phyloP scores from a whole-genome alignment of 2,113 vertebrate genomes.

The Nanorana parkeri region DNA sequence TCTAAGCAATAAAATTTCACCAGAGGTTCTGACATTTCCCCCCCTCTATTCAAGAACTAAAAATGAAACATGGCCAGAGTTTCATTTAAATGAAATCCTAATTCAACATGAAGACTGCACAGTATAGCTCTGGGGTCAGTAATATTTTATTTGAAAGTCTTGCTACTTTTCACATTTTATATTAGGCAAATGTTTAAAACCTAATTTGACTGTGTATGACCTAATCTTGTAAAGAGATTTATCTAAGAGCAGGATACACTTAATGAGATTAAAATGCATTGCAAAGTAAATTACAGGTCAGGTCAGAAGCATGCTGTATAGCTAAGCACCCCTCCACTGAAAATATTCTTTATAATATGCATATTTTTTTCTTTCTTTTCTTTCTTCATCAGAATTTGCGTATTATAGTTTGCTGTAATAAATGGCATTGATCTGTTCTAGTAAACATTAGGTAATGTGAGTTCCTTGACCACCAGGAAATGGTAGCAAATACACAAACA shows the following conservation, averaged over 20 bases:
- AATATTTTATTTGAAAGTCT: constrained; percentile 68
- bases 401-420: too few species aligned
- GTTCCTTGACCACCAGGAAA: background rate
- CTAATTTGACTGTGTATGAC: constrained; percentile 72
- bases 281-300: constrained; percentile 74
- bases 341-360: constrained; percentile 59
- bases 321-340: constrained; percentile 73
- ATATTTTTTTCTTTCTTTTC: constrained; percentile 53
- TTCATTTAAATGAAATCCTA: too few species aligned
- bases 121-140: constrained; percentile 62
- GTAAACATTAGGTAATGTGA: too few species aligned
- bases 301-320: constrained; percentile 68
- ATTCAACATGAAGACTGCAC: background rate
- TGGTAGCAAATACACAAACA: background rate
- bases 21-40: too few species aligned
- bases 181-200: constrained; percentile 71
- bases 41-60: too few species aligned
- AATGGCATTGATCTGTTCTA: too few species aligned
- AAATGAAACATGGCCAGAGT: too few species aligned
- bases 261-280: constrained; percentile 82
- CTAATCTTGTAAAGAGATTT: constrained; percentile 80
- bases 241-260: constrained; percentile 69
- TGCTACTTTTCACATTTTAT: constrained; percentile 48
- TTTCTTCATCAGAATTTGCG: constrained; percentile 58
- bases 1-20: too few species aligned